Percentiles rank a stretch among this genome's conserved stretches.
Evolutionary conservation across 2,113 vertebrate genomes (phyloP).

Genomic region (Melanocharis versteri): DNA sequence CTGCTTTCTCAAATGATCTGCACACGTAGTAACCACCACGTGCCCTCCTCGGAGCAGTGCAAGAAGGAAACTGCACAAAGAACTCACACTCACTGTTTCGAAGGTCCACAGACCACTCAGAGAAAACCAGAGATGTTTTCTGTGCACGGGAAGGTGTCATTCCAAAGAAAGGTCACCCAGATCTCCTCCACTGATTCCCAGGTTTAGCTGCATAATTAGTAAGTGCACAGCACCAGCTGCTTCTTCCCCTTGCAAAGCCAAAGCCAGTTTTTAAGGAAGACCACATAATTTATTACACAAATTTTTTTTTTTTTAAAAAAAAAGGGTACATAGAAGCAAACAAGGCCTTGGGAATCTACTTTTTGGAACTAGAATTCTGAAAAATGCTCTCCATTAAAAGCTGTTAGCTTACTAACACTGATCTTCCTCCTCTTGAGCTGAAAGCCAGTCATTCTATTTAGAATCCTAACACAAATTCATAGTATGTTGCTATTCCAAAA

Average conservation of each 20-base stretch:
- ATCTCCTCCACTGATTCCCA: neutral
- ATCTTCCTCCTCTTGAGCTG: neutral
- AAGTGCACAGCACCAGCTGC: neutral
- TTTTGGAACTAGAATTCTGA: neutral
- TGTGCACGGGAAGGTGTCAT: neutral
- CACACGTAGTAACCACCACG: rapidly evolving
- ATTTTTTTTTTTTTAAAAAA: no score
- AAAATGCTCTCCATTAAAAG: neutral
- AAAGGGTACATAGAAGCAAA: neutral
- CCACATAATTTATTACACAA: neutral
- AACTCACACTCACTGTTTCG: neutral
- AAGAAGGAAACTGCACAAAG: neutral
- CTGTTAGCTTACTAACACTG: neutral
- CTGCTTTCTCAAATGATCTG: neutral
- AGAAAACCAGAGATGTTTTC: neutral
- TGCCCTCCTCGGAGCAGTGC: neutral
- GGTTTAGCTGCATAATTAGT: neutral
- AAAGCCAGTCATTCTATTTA: neutral
- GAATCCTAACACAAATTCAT: neutral
- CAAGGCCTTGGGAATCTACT: neutral
- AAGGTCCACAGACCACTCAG: neutral
- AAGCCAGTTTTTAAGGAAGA: neutral
- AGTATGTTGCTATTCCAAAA: neutral
- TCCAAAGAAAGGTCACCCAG: neutral
- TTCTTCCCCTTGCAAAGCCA: neutral